These are phyloP conservation scores for Microdon myrmicae DNA, from an alignment of 2,888 invertebrate genomes.

Conservation along the genomic window DNA sequence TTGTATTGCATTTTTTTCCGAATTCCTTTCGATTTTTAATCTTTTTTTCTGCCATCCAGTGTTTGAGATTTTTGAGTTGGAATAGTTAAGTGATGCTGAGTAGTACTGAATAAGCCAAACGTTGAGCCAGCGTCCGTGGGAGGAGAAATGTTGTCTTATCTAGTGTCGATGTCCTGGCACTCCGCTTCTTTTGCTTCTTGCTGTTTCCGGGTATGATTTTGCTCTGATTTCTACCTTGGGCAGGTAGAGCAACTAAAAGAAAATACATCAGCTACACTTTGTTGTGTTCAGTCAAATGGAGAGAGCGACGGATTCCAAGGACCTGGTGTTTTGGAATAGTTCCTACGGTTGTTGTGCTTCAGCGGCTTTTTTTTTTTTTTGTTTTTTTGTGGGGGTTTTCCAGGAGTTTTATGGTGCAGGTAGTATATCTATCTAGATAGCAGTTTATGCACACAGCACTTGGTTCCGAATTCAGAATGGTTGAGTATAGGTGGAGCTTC, in stretches of 20 bases:
- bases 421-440: conserved; percentile 42
- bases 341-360: too few relatives aligned
- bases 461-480: conserved; percentile 6
- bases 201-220: conserved; percentile 19
- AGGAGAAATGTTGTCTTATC: conserved; percentile 39
- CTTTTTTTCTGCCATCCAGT: conserved; percentile 4
- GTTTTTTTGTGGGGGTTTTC: conserved; percentile 7
- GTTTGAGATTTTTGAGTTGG: conserved; percentile 40
- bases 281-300: neutral
- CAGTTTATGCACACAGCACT: conserved; percentile 30
- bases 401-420: conserved; percentile 13
- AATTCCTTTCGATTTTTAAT: conserved; percentile 21
- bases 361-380: too few relatives aligned
- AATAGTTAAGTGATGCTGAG: conserved; percentile 51
- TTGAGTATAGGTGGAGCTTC: conserved; percentile 27
- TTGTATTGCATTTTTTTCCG: conserved; percentile 5
- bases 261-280: conserved; percentile 6
- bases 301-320: neutral
- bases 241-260: conserved; percentile 1
- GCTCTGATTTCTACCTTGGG: conserved; percentile 36
- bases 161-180: conserved; percentile 38
- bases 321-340: conserved; percentile 8
- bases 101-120: conserved; percentile 14
- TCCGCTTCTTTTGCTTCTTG: conserved; percentile 1
- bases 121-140: conserved; percentile 2